Evolutionary conservation across 2,888 invertebrate genomes (phyloP), one percentile per base, ranked within the genome.

Genomic region (Amphipoea lucens): DNA sequence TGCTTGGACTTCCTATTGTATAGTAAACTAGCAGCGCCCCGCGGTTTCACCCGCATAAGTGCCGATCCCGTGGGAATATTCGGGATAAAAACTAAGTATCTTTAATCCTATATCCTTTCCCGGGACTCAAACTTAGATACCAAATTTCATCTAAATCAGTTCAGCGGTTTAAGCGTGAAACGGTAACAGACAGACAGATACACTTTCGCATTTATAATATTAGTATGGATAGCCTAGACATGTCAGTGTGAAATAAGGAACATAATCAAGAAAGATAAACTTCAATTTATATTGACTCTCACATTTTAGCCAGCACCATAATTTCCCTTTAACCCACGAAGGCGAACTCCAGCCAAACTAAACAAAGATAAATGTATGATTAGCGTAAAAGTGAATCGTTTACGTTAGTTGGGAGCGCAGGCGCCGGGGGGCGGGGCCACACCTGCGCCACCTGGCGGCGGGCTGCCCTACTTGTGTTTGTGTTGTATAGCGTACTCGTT

Each of bases 391-490:
- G 75, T 81, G 74, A 86, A 85, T 82, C 85, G 86, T 87, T 86
- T 82, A 87, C 82, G 80, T 77, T 82, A 81, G 83, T 69, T 73
- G 70, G 74, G 79, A 71, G 85, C 84, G 85, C 87, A 83, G 81
- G 87, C 89, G 89, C 88, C 77, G 73, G 86, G 83, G 86, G 89
- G 90, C 89, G 90, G 79, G 86, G 83, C 77, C 81, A 70, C 89
- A 87, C 90, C 88, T 89, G 88, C 89, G 81, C 89, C 87, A 89
- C 87, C 90, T 88, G 89, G 87, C 78, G 86, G 88, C 68, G 75
- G n/a, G 60, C 79, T 84, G 86, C 81, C 85, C 88, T 88, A 89
- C 82, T 90, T 86, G 89, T 82, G n/a, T 78, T 36, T 65, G n/a
- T 45, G 36, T 78, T 75, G 66, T 79, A 79, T 48, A 78, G 51